phyloP scores from a whole-genome alignment of 2,797 vertebrate species.

The Crocidura indochinensis region DNA sequence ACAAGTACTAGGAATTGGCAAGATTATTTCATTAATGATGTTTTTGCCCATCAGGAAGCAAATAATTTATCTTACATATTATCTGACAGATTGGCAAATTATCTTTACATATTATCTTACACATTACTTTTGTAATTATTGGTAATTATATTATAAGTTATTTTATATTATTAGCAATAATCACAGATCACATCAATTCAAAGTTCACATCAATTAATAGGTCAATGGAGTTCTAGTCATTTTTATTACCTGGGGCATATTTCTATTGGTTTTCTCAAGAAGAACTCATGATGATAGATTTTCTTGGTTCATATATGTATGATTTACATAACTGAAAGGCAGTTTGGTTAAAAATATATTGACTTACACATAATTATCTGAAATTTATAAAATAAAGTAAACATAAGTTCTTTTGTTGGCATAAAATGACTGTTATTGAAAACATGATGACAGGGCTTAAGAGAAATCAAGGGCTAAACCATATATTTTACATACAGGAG shows the following conservation, averaged over 20 bases:
- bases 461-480: no score
- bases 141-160: no score
- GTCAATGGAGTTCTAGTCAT: background rate
- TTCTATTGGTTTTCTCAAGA: background rate
- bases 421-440: no score
- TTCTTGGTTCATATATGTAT: background rate
- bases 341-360: no score
- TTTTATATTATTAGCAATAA: background rate
- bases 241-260: background rate
- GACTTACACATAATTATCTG: no score
- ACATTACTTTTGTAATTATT: no score
- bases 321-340: no score
- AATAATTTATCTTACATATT: background rate
- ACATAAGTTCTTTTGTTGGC: no score
- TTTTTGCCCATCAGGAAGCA: background rate
- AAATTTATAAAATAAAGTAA: no score
- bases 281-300: background rate
- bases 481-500: no score
- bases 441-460: no score
- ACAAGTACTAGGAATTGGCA: background rate
- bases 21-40: background rate
- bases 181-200: background rate
- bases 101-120: no score
- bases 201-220: background rate
- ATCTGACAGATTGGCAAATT: background rate